Evolutionary conservation across 2,888 invertebrate genomes (phyloP).

Genomic region (Vesta saturnalis): DNA sequence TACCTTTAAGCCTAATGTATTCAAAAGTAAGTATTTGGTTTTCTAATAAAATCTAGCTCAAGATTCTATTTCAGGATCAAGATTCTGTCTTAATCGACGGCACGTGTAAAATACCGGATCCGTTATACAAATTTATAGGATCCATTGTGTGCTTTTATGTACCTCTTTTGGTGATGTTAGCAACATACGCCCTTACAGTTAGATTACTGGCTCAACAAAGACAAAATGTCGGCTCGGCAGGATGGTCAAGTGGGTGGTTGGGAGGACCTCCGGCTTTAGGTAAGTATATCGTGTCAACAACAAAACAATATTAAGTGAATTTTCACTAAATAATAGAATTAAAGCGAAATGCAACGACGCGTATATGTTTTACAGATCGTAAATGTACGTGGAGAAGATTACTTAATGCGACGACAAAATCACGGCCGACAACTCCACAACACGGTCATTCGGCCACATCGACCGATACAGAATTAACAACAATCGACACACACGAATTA

Average conservation of each 20-base stretch:
- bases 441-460: conserved; percentile 77
- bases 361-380: conserved; percentile 68
- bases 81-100: conserved; percentile 85
- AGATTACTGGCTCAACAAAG: conserved; percentile 85
- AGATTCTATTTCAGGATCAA: conserved; percentile 72
- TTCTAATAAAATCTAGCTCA: too few relatives aligned
- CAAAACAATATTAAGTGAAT: conserved; percentile 8
- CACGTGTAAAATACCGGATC: conserved; percentile 88
- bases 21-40: conserved; percentile 73
- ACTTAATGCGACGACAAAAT: conserved; percentile 62
- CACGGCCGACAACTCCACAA: conserved; percentile 62
- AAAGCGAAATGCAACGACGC: too few relatives aligned
- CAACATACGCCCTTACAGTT: conserved; percentile 94
- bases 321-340: too few relatives aligned
- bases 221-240: conserved; percentile 74
- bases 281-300: conserved; percentile 18
- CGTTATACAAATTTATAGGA: conserved; percentile 90
- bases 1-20: conserved; percentile 89
- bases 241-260: conserved; percentile 82
- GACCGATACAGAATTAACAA: conserved; percentile 86
- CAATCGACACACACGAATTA: conserved; percentile 83
- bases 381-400: conserved; percentile 82
- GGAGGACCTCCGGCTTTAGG: conserved; percentile 54
- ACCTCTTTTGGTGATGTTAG: conserved; percentile 92
- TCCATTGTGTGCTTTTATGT: conserved; percentile 97